Base-by-base conservation (phyloP, 1,140 invertebrate species). In the Eriocheir sinensis region DNA sequence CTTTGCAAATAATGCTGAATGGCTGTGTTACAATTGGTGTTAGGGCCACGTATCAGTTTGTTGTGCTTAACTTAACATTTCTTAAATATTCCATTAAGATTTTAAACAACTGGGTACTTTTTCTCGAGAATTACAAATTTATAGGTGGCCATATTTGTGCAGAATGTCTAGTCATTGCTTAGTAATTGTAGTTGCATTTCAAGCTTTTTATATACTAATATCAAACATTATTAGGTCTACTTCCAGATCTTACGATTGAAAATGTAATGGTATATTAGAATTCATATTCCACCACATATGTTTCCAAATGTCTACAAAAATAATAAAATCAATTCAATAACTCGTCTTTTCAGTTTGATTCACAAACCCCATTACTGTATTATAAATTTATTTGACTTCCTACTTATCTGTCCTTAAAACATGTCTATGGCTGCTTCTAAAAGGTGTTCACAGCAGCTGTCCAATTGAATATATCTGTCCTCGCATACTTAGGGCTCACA, bases 141-240 rank as follows among this genome's bases (percentile, higher is more conserved):
- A 36, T 72, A 53, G 89, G 90, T 91, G 81, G 60, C 72, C 91
- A 85, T 88, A 81, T 94, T 89, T 92, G 85, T 89, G 91, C 93
- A 92, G 36, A 89, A 95, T 89, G 94, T 95, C 94, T 95, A 95
- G 94, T 95, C 94, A 95, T 92, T 92, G 94, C 91, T 95, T 95
- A 48, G 91, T 95, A 95, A 95, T 86, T 95, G 80, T 95, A 92
- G 91, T 92, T 89, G 91, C 85, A 92, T 92, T 93, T 79, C 86
- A 80, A 72, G 83, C 80, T 91, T 95, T 95, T 92, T 95, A 92
- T 95, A 92, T 92, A 92, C 90, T 93, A 95, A 92, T 92, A 93
- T 89, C 44, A 89, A 53, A 93, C 81, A 94, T 89, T 94, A 94
- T 90, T 89, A 93, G 41, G 30, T 91, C 80, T 92, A 85, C 91